Base-by-base conservation (phyloP, 1,140 invertebrate genomes). In the Ectropis grisescens region DNA sequence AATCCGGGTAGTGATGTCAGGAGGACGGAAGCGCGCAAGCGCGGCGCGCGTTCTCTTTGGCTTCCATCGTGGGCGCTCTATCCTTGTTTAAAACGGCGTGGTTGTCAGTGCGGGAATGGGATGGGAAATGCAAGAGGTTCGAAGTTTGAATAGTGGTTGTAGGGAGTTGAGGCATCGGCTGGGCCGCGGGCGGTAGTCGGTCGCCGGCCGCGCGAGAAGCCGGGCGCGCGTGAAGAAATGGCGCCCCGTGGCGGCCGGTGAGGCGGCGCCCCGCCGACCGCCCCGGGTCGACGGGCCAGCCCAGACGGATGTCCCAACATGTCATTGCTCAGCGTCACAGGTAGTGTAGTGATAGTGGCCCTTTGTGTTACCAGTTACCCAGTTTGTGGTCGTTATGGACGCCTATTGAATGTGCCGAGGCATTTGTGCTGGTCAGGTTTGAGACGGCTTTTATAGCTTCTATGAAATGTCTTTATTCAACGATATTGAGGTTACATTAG, bases 291-390 rank as follows among this genome's bases (percentile, higher is more conserved):
- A 76, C 66, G 71, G 70, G 66, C 65, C 67, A 61, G 61, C 57
- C 59, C 51, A 61, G 52, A 51, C 69, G 50, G 44, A 41, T 53
- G 65, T 54, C 58, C 60, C 80, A 76, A 49, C 78, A 83, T 83
- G 80, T 83, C 80, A 61, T 76, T 83, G 64, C 81, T 83, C 60
- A 83, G 81, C 75, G 81, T 83, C 60, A 83, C 81, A 82, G 81
- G 81, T 81, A 58, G 26, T n/a, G 29, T 49, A 41, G 39, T 51
- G 46, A 37, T 31, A 16, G 42, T 53, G 39, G 28, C 40, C 35
- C 28, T 51, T 60, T 60, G 57, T 58, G 43, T 37, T 42, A 41
- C 41, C 30, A 32, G 40, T 54, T 51, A 58, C 52, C 58, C 50
- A 59, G 50, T 56, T 54, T 49, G 47, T 48, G 49, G 48, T 58